Evolutionary conservation across 2,797 vertebrate genomes (phyloP), one percentile per base, ranked within the genome.

Genomic region (Notoglanidium macrostoma): DNA sequence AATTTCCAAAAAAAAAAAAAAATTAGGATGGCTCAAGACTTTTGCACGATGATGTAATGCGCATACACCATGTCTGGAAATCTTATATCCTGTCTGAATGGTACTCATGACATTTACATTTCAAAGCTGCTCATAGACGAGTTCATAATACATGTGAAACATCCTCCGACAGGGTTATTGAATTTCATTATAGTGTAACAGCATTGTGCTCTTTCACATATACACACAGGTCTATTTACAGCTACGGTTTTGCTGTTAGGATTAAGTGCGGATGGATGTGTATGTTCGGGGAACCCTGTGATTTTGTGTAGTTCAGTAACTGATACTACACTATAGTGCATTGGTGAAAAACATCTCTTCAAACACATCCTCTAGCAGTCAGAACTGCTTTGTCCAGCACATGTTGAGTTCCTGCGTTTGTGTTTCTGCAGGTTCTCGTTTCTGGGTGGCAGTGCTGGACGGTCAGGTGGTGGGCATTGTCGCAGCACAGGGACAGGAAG

Each of bases 391-490:
- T n/a, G 44, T 57, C 32, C 21, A 29, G 10, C 12, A 17, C 21
- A 78, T 61, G 55, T 9, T 35, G 23, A 82, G 21, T 29, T 44
- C 0, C 65, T 67, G 11, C 21, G 92, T 1, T 95, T 19, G 86
- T 90, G 89, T 4, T 65, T 82, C 0, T 54, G 17, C 95, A 99
- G 98, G 98, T 87, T 99, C 97, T 92, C 97, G 97, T 91, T 99
- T 99, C 96, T 99, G 98, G 98, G 98, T 99, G n/a, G 98, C 98
- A 0, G 96, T 99, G 92, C 94, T 99, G 85, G 97, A 98, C 0
- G 97, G 98, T 89, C 97, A 96, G 0, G 97, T 99, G 84, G 98
- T 99, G 89, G 98, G 98, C 91, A 99, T 99, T 0, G 98, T 99
- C 91, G 98, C 97, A 0, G 98, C 98, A 0, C 95, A 98, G 88